phyloP scores from a whole-genome alignment of 2,888 invertebrate species.

The Pseudeuparius sepicola region DNA sequence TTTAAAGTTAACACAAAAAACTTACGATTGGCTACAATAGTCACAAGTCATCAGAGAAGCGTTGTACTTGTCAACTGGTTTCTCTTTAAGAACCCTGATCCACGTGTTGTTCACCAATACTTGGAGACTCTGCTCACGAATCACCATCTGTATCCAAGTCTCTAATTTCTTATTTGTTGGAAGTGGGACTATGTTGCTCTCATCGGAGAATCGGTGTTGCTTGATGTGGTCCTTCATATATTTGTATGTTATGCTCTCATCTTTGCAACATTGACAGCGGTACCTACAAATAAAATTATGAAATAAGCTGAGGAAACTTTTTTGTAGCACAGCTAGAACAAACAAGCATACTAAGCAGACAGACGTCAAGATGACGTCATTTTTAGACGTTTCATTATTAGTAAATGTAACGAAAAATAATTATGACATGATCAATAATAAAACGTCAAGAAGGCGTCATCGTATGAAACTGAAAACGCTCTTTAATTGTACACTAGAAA shows the following conservation, averaged over 20 bases:
- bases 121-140: slow-evolving; percentile 25
- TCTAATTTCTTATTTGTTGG: slow-evolving; percentile 25
- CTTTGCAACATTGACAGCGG: slow-evolving; percentile 49
- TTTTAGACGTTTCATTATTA: too few species aligned
- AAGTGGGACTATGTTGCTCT: slow-evolving; percentile 19
- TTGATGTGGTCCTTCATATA: slow-evolving; percentile 46
- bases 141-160: slow-evolving; percentile 29
- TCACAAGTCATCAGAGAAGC: slow-evolving; percentile 11
- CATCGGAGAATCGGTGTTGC: slow-evolving; percentile 34
- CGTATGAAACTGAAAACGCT: too few species aligned
- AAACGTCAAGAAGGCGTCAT: too few species aligned
- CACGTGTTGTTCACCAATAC: slow-evolving; percentile 18
- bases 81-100: too few species aligned
- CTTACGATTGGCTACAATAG: slow-evolving; percentile 25
- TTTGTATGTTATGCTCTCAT: slow-evolving; percentile 46
- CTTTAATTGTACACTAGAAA: too few species aligned
- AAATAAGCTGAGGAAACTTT: too few species aligned
- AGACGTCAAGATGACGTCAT: too few species aligned
- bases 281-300: slow-evolving; percentile 39
- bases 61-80: not conserved
- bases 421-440: too few species aligned
- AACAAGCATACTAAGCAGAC: too few species aligned
- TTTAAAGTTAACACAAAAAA: too few species aligned
- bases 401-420: too few species aligned
- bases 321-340: too few species aligned